Percentiles rank a stretch among this genome's conserved stretches.
Conservation (phyloP, 37 sponge, comb jelly and placozoan species). For the Aplysina aerophoba region DNA sequence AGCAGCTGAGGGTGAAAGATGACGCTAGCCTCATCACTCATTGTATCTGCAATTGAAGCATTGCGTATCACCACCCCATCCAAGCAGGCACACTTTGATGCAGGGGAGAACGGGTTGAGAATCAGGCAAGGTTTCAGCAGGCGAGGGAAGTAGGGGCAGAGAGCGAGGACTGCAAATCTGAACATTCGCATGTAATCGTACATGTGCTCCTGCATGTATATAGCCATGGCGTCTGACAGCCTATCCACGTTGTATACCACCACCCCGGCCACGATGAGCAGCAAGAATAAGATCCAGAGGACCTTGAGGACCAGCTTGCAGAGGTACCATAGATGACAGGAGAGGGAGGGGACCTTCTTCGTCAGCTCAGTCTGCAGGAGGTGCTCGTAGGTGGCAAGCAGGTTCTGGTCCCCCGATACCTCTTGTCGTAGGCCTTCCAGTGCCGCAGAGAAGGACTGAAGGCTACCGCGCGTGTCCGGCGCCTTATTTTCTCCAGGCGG, state of each 20-base stretch:
- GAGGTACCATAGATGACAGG: neutral
- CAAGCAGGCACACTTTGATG: slow-evolving; percentile 20
- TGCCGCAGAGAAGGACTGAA: slow-evolving; percentile 5
- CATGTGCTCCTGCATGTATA: slow-evolving; percentile 21
- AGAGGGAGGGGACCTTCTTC: neutral
- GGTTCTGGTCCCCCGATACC: neutral
- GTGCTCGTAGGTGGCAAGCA: neutral
- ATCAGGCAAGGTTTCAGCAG: neutral
- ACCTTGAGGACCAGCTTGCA: neutral
- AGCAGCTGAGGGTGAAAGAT: no score
- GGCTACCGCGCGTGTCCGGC: neutral
- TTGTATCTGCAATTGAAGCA: neutral
- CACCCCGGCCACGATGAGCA: neutral
- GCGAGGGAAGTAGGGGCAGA: slow-evolving; percentile 4
- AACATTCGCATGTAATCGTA: neutral
- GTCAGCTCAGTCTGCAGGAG: slow-evolving; percentile 1
- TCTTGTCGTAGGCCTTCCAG: neutral
- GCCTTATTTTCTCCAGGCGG: neutral
- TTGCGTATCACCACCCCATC: neutral
- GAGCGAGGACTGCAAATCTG: neutral
- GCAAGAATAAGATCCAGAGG: slow-evolving; percentile 1
- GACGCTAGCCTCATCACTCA: no score
- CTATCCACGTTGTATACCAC: slow-evolving; percentile 6
- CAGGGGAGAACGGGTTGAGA: slow-evolving; percentile 23
- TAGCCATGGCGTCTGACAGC: neutral